Conservation (phyloP, 2,888 invertebrate genomes). For the Chelonus formosanus region DNA sequence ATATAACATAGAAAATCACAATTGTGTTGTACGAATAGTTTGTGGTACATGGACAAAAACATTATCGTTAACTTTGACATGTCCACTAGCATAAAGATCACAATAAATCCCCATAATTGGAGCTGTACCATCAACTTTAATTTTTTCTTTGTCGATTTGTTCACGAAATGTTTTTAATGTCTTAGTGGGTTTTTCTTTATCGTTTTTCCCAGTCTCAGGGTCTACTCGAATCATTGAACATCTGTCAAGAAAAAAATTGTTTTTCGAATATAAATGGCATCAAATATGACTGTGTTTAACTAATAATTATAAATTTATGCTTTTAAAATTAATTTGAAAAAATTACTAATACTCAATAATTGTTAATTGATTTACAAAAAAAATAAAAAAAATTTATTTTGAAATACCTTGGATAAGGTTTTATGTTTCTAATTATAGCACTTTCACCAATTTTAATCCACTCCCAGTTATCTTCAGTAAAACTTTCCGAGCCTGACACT, state of each 20-base stretch:
- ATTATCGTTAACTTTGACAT: slow-evolving; percentile 67
- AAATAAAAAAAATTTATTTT: background rate
- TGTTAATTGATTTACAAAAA: background rate
- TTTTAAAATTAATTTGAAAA: too few relatives aligned
- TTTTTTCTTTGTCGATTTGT: slow-evolving; percentile 42
- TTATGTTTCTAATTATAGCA: slow-evolving; percentile 67
- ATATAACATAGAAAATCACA: slow-evolving; percentile 6
- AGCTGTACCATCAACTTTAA: slow-evolving; percentile 55
- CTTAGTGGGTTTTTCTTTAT: slow-evolving; percentile 67
- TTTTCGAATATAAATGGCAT: too few relatives aligned
- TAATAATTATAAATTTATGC: too few relatives aligned
- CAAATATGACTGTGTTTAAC: too few relatives aligned
- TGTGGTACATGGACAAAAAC: slow-evolving; percentile 60
- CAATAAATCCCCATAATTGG: slow-evolving; percentile 68
- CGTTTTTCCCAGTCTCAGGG: slow-evolving; percentile 65
- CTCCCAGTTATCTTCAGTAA: slow-evolving; percentile 69
- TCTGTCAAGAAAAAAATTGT: slow-evolving; percentile 46
- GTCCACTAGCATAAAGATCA: slow-evolving; percentile 64
- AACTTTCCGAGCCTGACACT: slow-evolving; percentile 65
- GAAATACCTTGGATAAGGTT: slow-evolving; percentile 69
- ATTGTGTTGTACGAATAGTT: slow-evolving; percentile 16
- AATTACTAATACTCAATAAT: background rate
- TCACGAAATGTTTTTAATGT: slow-evolving; percentile 66
- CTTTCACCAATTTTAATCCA: slow-evolving; percentile 69
- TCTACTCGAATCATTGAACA: slow-evolving; percentile 65